Evolutionary conservation across 2,113 vertebrate genomes (phyloP).

Genomic region (Nyctereutes procyonoides): DNA sequence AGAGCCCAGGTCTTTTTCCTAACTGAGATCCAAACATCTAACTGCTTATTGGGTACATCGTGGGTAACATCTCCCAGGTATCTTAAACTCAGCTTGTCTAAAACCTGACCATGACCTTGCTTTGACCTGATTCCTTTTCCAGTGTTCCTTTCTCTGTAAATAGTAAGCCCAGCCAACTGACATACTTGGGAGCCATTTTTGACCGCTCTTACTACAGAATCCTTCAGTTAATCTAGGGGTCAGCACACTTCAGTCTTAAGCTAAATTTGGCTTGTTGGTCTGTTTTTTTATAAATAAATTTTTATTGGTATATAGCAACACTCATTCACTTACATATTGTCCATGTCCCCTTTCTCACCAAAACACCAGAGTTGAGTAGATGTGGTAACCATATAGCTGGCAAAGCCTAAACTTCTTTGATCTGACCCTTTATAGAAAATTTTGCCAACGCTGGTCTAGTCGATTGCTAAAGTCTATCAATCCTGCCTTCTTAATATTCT

Average conservation of each 20-base stretch:
- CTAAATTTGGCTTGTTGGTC: not conserved
- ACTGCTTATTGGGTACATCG: not conserved
- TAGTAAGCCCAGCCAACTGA: not conserved
- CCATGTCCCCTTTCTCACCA: not conserved
- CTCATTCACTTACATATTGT: not conserved
- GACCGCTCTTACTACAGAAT: not conserved
- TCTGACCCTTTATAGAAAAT: not conserved
- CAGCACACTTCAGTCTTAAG: not conserved
- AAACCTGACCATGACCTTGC: not conserved
- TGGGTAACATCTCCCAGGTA: not conserved
- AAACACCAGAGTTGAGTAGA: not conserved
- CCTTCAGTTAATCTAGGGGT: not conserved
- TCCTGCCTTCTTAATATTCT: not conserved
- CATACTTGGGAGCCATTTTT: not conserved
- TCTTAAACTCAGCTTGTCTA: not conserved
- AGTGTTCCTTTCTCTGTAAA: not conserved
- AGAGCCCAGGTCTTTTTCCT: not conserved
- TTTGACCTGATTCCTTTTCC: not conserved
- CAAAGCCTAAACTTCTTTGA: not conserved
- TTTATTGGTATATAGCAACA: not conserved
- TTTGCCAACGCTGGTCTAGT: not conserved
- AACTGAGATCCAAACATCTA: not conserved
- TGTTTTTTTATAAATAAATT: not conserved
- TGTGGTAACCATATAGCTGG: not conserved
- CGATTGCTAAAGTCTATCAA: not conserved